Evolutionary conservation across 2,888 invertebrate genomes (phyloP), one percentile per base, ranked within the genome.

Genomic region (Pristionchus japonicus): DNA sequence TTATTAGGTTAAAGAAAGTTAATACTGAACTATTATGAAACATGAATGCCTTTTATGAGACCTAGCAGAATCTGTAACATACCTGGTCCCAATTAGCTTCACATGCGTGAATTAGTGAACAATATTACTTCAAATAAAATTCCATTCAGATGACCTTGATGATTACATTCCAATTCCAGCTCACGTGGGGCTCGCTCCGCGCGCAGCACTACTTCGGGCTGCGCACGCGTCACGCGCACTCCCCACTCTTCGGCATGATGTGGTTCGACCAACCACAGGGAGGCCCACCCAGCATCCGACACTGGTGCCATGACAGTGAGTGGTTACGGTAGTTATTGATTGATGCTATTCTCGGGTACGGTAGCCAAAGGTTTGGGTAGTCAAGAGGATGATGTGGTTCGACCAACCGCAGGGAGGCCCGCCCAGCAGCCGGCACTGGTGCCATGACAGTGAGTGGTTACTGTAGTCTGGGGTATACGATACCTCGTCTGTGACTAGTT

Each of bases 321-420:
- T 40, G 15, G 3, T 86, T 27, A 67, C 67, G 31, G 47, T 80
- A 34, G 43, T 47, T 23, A n/a, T n/a, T n/a, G n/a, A n/a, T n/a
- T n/a, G n/a, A n/a, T n/a, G n/a, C n/a, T n/a, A n/a, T n/a, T n/a
- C n/a, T n/a, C n/a, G n/a, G n/a, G n/a, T n/a, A n/a, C n/a, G n/a
- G n/a, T n/a, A n/a, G n/a, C n/a, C n/a, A n/a, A 23, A 77, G 64
- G 64, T 43, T 77, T 7, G n/a, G 43, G n/a, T 80, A 15, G 31
- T 43, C n/a, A 27, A 43, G 17, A 99, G 99, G 0, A 95, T 98
- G 37, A 98, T 99, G 98, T 99, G 98, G 99, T 97, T 98, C 94
- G 96, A 97, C 90, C 97, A 96, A 89, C 92, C 93, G 23, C 80
- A 86, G 17, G 82, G 88, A 7, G 37, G 57, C 27, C 86, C 87